phyloP scores from a whole-genome alignment of 2,797 vertebrate genomes.

The Eutrigla gurnardus region DNA sequence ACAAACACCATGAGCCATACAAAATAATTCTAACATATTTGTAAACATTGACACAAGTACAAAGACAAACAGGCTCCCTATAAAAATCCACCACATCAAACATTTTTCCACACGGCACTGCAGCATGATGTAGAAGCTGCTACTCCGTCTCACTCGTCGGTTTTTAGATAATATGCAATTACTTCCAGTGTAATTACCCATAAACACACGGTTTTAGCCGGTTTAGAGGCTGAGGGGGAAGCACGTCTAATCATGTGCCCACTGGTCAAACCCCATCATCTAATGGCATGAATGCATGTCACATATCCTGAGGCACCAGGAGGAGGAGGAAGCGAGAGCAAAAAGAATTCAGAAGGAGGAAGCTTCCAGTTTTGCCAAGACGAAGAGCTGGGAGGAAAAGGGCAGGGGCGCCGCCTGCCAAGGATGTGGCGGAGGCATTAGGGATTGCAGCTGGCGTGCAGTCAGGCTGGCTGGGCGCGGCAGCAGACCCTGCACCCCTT shows the following conservation, averaged over 20 bases:
- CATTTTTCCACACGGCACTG: slow-evolving; percentile 27
- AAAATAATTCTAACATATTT: slow-evolving; percentile 78
- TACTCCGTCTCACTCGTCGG: slow-evolving; percentile 24
- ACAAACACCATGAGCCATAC: slow-evolving; percentile 68
- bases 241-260: slow-evolving; percentile 27
- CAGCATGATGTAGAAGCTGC: slow-evolving; percentile 50
- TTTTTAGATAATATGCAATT: slow-evolving; percentile 33
- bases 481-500: slow-evolving; percentile 73
- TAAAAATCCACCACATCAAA: slow-evolving; percentile 70
- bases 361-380: slow-evolving; percentile 60
- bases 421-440: slow-evolving; percentile 71
- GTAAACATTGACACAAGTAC: slow-evolving; percentile 79
- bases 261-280: slow-evolving; percentile 32
- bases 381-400: slow-evolving; percentile 53
- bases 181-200: slow-evolving; percentile 48
- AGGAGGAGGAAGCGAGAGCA: slow-evolving; percentile 12
- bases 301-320: slow-evolving; percentile 22
- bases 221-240: slow-evolving; percentile 38
- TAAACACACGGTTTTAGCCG: slow-evolving; percentile 44
- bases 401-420: slow-evolving; percentile 70
- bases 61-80: slow-evolving; percentile 71
- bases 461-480: slow-evolving; percentile 68
- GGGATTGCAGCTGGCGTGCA: slow-evolving; percentile 77
- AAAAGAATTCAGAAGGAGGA: slow-evolving; percentile 46
- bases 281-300: slow-evolving; percentile 46